Conservation (phyloP, 2,888 invertebrate species). For the Opisthograptis luteolata region DNA sequence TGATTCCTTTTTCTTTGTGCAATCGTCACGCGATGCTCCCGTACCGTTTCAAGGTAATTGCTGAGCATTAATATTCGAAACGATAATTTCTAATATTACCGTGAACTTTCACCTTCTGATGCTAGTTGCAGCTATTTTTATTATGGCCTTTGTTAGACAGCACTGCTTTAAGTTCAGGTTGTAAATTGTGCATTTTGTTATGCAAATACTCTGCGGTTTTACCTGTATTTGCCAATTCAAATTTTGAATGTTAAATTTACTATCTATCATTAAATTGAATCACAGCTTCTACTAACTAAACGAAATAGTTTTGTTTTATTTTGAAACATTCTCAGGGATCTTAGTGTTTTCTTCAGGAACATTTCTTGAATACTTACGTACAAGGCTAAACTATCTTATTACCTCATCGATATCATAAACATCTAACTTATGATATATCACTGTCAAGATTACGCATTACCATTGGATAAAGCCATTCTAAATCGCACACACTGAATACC, state of each 20-base stretch:
- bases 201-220: conserved; percentile 24
- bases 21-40: conserved; percentile 64
- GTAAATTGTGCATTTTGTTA: conserved; percentile 38
- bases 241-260: conserved; percentile 18
- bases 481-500: conserved; percentile 28
- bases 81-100: conserved; percentile 67
- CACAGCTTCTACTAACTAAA: too few species aligned
- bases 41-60: conserved; percentile 78
- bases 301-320: neutral
- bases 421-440: conserved; percentile 11
- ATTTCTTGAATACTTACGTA: neutral
- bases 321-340: too few species aligned
- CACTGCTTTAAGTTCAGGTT: conserved; percentile 33
- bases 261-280: neutral
- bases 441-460: conserved; percentile 22
- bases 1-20: conserved; percentile 58
- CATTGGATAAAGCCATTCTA: conserved; percentile 35
- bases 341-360: too few species aligned
- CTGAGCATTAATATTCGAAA: conserved; percentile 67
- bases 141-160: conserved; percentile 58
- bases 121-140: conserved; percentile 53
- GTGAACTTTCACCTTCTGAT: conserved; percentile 70
- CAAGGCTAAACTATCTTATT: neutral
- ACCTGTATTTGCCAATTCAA: conserved; percentile 10
- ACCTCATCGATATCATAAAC: conserved; percentile 6